A percentile compares a stretch with the other conserved stretches of the same genome.
Conservation (phyloP, 2,888 invertebrate genomes). For the Drosophila picticornis region DNA sequence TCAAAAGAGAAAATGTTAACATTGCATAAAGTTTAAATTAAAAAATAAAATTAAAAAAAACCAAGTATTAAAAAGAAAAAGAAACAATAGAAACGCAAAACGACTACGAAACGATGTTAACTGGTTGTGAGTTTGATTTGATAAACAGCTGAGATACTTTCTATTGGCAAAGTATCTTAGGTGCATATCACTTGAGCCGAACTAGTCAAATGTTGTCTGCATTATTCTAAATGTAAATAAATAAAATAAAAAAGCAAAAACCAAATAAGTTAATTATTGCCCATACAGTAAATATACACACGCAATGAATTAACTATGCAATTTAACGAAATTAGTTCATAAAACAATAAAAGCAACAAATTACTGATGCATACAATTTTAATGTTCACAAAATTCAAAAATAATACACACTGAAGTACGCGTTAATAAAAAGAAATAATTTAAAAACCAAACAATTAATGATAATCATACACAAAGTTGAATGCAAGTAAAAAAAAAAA, state of each 20-base stretch:
- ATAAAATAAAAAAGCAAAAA: slow-evolving; percentile 23
- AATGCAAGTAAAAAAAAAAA: slow-evolving; percentile 36
- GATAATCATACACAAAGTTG: slow-evolving; percentile 69
- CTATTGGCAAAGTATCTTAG: slow-evolving; percentile 47
- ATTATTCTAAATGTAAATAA: slow-evolving; percentile 82
- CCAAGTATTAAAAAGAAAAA: slow-evolving; percentile 14
- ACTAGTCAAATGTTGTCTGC: slow-evolving; percentile 77
- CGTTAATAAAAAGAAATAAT: slow-evolving; percentile 36
- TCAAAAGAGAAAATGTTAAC: slow-evolving; percentile 79
- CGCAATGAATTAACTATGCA: slow-evolving; percentile 61
- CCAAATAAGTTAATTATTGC: slow-evolving; percentile 65
- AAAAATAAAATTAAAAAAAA: slow-evolving; percentile 30
- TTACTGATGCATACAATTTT: slow-evolving; percentile 64
- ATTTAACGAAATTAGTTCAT: slow-evolving; percentile 57
- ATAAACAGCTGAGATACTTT: slow-evolving; percentile 55
- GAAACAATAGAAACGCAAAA: slow-evolving; percentile 47
- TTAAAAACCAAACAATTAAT: slow-evolving; percentile 48
- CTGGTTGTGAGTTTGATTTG: slow-evolving; percentile 72
- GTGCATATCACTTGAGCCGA: slow-evolving; percentile 60
- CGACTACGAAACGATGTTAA: slow-evolving; percentile 65
- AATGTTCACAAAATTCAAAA: slow-evolving; percentile 66
- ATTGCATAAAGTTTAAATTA: slow-evolving; percentile 65
- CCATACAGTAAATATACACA: slow-evolving; percentile 50
- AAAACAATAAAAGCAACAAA: slow-evolving; percentile 56
- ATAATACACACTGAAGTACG: slow-evolving; percentile 45